phyloP scores from a whole-genome alignment of 2,113 vertebrate species.

The Oreotrochilus melanogaster region DNA sequence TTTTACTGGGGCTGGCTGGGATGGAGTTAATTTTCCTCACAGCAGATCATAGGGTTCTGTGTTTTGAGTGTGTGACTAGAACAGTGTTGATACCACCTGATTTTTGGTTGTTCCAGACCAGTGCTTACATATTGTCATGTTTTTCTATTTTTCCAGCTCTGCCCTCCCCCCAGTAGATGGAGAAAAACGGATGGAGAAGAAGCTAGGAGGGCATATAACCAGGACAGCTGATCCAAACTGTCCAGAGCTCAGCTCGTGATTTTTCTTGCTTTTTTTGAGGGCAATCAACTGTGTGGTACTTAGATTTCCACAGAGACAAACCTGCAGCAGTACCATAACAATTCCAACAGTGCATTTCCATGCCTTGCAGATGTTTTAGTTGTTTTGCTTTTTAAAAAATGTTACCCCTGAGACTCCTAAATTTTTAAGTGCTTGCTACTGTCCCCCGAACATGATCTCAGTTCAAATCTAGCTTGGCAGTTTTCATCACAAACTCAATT shows the following conservation, averaged over 20 bases:
- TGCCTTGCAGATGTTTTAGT: not conserved
- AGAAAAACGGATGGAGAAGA: not conserved
- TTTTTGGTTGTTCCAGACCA: not conserved
- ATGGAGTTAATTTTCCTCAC: not conserved
- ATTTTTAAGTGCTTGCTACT: not conserved
- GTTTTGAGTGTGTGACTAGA: not conserved
- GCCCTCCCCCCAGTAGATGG: fast-evolving
- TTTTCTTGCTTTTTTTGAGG: not conserved
- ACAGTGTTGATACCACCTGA: not conserved
- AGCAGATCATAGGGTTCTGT: not conserved
- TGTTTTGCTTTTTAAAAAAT: not conserved
- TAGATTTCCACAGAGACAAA: not conserved
- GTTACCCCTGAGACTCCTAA: not conserved
- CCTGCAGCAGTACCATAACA: not conserved
- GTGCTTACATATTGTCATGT: not conserved
- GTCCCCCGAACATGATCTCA: not conserved
- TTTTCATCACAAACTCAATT: not conserved
- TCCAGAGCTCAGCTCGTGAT: not conserved
- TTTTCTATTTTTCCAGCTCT: not conserved
- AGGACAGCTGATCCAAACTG: not conserved
- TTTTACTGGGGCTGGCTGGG: not conserved
- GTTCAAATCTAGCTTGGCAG: not conserved
- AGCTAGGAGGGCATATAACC: not conserved
- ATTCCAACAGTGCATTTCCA: not conserved
- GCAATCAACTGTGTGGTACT: not conserved